These are phyloP conservation scores for Rhadinocentrus ornatus DNA, from an alignment of 2,797 vertebrate genomes.

Conservation along the genomic window DNA sequence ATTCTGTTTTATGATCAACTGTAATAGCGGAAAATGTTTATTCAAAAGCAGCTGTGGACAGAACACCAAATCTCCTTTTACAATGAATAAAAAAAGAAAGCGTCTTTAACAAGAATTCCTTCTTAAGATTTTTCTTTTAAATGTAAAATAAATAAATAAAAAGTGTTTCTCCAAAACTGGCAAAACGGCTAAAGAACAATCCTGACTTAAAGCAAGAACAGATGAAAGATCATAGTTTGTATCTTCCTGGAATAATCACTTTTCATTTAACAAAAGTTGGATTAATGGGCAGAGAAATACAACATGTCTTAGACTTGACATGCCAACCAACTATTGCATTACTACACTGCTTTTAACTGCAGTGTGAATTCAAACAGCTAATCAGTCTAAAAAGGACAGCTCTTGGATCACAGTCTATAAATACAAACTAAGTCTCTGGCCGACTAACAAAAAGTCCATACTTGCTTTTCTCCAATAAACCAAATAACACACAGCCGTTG, in stretches of 20 bases:
- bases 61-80: conserved; percentile 20
- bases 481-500: neutral
- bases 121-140: neutral
- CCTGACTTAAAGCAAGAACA: too few species aligned
- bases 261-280: neutral
- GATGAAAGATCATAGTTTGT: too few species aligned
- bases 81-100: neutral
- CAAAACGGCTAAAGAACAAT: neutral
- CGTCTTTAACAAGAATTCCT: conserved; percentile 4
- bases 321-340: neutral
- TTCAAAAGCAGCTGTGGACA: conserved; percentile 18
- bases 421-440: neutral
- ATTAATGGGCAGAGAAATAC: neutral
- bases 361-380: neutral
- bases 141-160: too few species aligned
- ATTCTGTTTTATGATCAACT: conserved; percentile 19
- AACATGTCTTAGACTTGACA: neutral
- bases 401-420: conserved; percentile 14
- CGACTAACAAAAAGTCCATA: neutral
- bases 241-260: neutral
- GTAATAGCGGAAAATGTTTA: conserved; percentile 4
- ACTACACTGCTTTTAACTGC: neutral
- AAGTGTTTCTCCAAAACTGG: conserved; percentile 7
- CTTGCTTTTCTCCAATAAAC: neutral
- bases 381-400: conserved; percentile 3